Conservation (phyloP, 2,113 vertebrate species). For the Ochotona princeps region DNA sequence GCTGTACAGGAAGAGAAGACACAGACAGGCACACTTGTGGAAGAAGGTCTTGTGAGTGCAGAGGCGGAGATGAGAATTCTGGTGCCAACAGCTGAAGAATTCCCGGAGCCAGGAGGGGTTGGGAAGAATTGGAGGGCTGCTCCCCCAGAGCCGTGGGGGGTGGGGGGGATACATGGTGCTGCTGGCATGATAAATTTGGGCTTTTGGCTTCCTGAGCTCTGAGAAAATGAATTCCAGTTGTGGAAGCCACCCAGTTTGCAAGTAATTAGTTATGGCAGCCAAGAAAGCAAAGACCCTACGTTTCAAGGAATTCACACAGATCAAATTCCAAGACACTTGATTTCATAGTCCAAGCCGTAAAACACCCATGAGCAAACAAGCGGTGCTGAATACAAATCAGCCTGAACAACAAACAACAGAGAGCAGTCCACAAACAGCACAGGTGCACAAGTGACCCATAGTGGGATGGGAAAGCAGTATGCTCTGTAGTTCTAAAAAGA, state of each 20-base stretch:
- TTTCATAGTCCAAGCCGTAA: conserved; percentile 12
- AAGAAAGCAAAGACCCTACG: background rate
- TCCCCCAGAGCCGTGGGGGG: too few relatives aligned
- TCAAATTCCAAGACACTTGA: background rate
- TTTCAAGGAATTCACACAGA: background rate
- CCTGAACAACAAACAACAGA: background rate
- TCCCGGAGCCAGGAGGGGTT: background rate
- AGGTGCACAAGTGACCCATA: background rate
- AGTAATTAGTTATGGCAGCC: background rate
- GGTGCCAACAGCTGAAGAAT: background rate
- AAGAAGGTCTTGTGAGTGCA: background rate
- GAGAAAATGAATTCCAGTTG: background rate
- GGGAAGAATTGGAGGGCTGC: background rate
- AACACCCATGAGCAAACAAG: background rate
- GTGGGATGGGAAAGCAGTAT: background rate
- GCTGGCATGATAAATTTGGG: background rate
- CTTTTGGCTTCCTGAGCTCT: background rate
- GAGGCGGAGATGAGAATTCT: background rate
- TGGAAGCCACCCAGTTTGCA: background rate
- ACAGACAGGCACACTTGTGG: background rate
- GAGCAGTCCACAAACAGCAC: background rate
- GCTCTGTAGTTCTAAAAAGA: background rate
- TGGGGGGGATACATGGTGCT: background rate
- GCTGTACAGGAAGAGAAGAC: background rate
- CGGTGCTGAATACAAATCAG: background rate